These are phyloP conservation scores for Athalia circularis DNA, from an alignment of 2,888 invertebrate species.

Conservation along the genomic window DNA sequence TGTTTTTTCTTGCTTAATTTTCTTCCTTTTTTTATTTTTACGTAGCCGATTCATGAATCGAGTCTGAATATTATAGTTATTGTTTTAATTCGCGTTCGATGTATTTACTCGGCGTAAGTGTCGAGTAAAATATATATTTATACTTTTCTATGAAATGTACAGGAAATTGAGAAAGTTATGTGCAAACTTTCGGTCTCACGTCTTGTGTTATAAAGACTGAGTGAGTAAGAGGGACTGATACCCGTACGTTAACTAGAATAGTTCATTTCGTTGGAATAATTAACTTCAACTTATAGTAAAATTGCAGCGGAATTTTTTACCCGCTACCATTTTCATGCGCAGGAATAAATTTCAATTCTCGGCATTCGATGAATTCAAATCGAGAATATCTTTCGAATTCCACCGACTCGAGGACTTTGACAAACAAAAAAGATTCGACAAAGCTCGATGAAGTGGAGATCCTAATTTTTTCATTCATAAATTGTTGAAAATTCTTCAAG, in stretches of 20 bases:
- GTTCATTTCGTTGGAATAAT: neutral
- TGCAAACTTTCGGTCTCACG: slow-evolving; percentile 32
- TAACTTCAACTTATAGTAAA: neutral
- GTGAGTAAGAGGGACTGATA: no score
- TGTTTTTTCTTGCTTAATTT: neutral
- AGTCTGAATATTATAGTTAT: neutral
- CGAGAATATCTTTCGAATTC: no score
- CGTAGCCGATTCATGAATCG: neutral
- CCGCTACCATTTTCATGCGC: no score
- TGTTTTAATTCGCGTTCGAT: neutral
- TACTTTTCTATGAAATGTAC: slow-evolving; percentile 24
- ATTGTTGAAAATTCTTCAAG: neutral
- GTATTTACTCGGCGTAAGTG: neutral
- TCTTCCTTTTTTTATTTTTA: neutral
- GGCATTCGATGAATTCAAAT: no score
- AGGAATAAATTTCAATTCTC: no score
- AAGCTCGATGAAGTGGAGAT: slow-evolving; percentile 28
- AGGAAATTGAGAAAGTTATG: slow-evolving; percentile 45
- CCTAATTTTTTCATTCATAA: neutral
- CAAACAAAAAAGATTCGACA: slow-evolving; percentile 14
- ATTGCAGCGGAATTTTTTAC: no score
- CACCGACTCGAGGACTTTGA: slow-evolving; percentile 33
- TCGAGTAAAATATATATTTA: neutral
- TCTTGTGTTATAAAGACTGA: neutral
- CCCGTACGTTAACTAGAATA: no score